Percentiles rank a stretch among this genome's conserved stretches.
Conservation (phyloP, 2,888 invertebrate species). For the Hanleya hanleyi region DNA sequence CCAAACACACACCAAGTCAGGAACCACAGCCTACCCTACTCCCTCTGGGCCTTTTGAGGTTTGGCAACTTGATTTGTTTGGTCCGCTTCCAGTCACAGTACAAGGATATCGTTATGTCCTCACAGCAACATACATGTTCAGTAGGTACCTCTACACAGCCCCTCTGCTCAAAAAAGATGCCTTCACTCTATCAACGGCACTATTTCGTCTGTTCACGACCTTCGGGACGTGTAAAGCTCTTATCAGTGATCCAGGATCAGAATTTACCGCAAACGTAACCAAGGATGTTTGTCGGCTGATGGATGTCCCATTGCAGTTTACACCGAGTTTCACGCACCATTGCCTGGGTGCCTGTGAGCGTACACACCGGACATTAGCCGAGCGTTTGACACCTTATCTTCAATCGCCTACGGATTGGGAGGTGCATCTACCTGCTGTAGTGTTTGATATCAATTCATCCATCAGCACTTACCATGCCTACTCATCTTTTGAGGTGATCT, state of each 20-base stretch:
- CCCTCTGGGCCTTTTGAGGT: not conserved
- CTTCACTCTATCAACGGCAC: not conserved
- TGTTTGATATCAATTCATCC: constrained; percentile 2
- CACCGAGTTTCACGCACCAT: constrained; percentile 8
- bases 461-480: not conserved
- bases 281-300: not conserved
- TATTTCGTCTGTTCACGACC: constrained; percentile 1
- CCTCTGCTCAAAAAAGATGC: constrained; percentile 2
- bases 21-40: not conserved
- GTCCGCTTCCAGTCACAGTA: not conserved
- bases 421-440: not conserved
- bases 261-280: constrained; percentile 1
- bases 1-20: not conserved
- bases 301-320: not conserved
- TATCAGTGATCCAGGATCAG: constrained; percentile 7
- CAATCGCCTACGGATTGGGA: not conserved
- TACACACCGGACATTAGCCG: not conserved
- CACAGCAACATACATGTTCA: not conserved
- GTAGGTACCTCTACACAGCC: not conserved
- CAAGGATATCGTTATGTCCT: not conserved
- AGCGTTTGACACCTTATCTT: not conserved
- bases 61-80: not conserved
- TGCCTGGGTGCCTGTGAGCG: constrained; percentile 1
- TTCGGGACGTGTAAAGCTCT: not conserved
- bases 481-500: constrained; percentile 18